phyloP scores from a whole-genome alignment of 2,113 vertebrate genomes.

The Psammodynastes pulverulentus region DNA sequence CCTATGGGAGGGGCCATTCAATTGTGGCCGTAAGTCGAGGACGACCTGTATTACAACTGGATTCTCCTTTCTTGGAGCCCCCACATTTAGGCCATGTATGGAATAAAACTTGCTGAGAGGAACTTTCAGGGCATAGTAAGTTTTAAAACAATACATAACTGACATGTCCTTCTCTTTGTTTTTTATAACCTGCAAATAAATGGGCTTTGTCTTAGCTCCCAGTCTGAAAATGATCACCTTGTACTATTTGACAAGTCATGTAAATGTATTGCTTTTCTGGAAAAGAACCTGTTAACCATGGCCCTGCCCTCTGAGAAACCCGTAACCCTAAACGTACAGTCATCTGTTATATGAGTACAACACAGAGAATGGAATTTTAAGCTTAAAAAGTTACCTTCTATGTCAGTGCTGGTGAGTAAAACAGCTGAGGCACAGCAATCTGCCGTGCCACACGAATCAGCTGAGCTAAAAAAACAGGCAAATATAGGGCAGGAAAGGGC shows the following conservation, averaged over 20 bases:
- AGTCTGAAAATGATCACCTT: neutral
- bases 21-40: too few relatives aligned
- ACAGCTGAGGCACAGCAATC: too few relatives aligned
- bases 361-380: too few relatives aligned
- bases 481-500: too few relatives aligned
- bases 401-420: too few relatives aligned
- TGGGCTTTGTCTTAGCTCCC: neutral
- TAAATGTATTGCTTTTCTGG: neutral
- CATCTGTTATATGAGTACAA: neutral
- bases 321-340: neutral
- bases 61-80: neutral
- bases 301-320: neutral
- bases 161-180: neutral
- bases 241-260: neutral
- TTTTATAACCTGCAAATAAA: neutral
- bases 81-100: neutral
- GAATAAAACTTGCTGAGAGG: neutral
- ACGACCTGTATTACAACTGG: neutral
- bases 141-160: neutral
- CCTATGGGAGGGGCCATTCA: too few relatives aligned
- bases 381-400: too few relatives aligned
- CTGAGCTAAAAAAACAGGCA: too few relatives aligned
- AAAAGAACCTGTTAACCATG: neutral
- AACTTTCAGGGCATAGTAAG: neutral
- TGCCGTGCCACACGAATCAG: too few relatives aligned